Evolutionary conservation across 2,113 vertebrate genomes (phyloP), one percentile per base, ranked within the genome.

Genomic region (Chitala chitala): DNA sequence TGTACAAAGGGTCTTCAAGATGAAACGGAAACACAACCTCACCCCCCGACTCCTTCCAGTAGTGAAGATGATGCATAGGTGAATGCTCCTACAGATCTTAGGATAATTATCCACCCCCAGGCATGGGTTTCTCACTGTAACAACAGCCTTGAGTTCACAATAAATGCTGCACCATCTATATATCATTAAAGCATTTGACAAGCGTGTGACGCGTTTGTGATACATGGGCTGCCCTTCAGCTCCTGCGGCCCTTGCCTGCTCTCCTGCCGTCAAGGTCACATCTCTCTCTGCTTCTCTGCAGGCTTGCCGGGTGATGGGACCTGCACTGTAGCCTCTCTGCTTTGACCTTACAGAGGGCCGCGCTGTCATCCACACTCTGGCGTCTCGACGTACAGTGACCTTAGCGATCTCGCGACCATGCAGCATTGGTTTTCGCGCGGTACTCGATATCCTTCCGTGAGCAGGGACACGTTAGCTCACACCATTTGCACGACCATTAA

Each of bases 21-120:
- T 42, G 29, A 22, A 61, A 6, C 53, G 38, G 36, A 69, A 48
- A 42, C 50, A 63, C 58, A 71, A 53, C 40, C 63, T 48, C 77
- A 42, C 38, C 51, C 20, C 59, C n/a, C 63, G 20, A 33, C 46
- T 5, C 51, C 72, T 38, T n/a, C n/a, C n/a, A n/a, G n/a, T 56
- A 5, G 7, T n/a, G 51, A 69, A 65, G 50, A 81, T 56, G 76
- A 81, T 65, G 50, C 58, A 55, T 68, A 68, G 72, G 75, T 74
- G 0, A 33, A 22, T 72, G n/a, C 65, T 26, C 38, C 51, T 33
- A 73, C 26, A 22, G 22, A 33, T 75, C 46, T 26, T 54, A 74
- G 79, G 68, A 80, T 72, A 75, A 13, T 33, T 6, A 51, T 56
- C 69, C 74, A 20, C 36, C 26, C 26, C 59, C 53, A 26, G 13